Conservation (phyloP, 2,113 vertebrate genomes). For the Gymnarchus niloticus region DNA sequence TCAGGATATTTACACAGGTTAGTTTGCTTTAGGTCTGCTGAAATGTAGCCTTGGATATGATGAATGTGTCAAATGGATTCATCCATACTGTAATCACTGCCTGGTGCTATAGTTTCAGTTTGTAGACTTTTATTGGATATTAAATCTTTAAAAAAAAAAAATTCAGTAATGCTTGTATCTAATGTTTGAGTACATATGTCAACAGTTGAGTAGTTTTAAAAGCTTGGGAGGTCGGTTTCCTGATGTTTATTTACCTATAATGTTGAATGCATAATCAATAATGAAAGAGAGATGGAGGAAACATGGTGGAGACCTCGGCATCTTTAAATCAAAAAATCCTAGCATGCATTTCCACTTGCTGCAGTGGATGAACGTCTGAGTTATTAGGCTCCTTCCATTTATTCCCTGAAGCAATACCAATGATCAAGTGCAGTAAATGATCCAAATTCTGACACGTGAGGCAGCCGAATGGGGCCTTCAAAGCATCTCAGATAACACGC, state of each 20-base stretch:
- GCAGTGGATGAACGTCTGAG: neutral
- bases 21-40: too few species aligned
- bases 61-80: neutral
- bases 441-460: conserved; percentile 56
- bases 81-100: neutral
- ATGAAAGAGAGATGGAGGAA: neutral
- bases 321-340: too few species aligned
- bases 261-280: neutral
- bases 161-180: neutral
- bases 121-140: neutral
- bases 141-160: neutral
- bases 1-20: too few species aligned
- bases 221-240: neutral
- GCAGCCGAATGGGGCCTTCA: conserved; percentile 43
- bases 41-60: neutral
- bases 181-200: neutral
- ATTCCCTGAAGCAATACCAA: neutral
- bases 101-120: neutral
- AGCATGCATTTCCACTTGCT: too few species aligned
- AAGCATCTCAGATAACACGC: conserved; percentile 59
- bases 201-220: neutral
- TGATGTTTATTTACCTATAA: neutral
- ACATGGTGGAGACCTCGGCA: neutral
- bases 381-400: neutral
- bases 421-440: conserved; percentile 44